Evolutionary conservation across 2,797 vertebrate genomes (phyloP), one percentile per base, ranked within the genome.

Genomic region (Geotrypetes seraphini): DNA sequence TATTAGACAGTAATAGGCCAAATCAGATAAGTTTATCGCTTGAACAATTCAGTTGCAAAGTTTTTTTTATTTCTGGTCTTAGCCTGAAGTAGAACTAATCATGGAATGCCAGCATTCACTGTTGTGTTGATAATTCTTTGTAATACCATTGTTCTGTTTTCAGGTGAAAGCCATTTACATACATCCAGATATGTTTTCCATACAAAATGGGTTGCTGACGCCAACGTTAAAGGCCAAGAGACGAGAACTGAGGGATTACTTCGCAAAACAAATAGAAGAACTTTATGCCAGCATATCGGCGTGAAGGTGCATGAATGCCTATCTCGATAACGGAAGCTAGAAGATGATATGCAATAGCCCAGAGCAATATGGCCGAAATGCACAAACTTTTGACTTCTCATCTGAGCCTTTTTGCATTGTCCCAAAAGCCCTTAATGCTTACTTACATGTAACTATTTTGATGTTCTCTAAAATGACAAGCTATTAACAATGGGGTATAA

Each of bases 101-200:
- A n/a, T n/a, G n/a, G n/a, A n/a, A n/a, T n/a, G n/a, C n/a, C n/a
- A n/a, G n/a, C n/a, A n/a, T n/a, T n/a, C n/a, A n/a, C n/a, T n/a
- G n/a, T n/a, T n/a, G n/a, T n/a, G n/a, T n/a, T n/a, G n/a, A n/a
- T n/a, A n/a, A n/a, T n/a, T n/a, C n/a, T n/a, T n/a, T n/a, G n/a
- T n/a, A n/a, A n/a, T n/a, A n/a, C n/a, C n/a, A n/a, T n/a, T n/a
- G n/a, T n/a, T 63, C 57, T 44, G 5, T 73, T 60, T n/a, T 37
- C 50, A 98, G 95, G 91, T 98, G 51, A 98, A 98, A 83, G 90
- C 91, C 67, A 85, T 98, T 78, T 81, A 92, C 63, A 65, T 96
- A 67, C 88, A 97, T 53, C 85, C 66, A 11, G 92, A 95, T 31
- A 89, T 92, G 90, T 98, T 98, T 74, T 91, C 92, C 25, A 89